phyloP scores from a whole-genome alignment of 23 tunicate species.

The Styela clava region DNA sequence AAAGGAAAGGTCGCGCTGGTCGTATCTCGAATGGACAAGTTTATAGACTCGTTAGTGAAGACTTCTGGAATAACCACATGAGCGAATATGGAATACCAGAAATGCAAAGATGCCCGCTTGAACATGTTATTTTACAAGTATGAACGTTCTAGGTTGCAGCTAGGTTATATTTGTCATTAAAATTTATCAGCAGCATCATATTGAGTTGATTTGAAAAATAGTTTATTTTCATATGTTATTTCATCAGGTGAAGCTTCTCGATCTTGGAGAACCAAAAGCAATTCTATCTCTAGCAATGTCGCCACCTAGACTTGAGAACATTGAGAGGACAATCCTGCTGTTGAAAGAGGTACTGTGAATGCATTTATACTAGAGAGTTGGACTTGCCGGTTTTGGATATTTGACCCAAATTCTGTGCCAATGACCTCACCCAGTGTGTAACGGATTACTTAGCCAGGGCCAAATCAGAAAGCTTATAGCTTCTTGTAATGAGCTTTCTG shows the following conservation, averaged over 20 bases:
- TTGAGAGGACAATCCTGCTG: conserved; percentile 71
- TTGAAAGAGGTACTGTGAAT: conserved; percentile 59
- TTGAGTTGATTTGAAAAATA: not conserved
- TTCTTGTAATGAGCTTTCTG: too few species aligned
- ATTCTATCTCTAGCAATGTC: conserved; percentile 71
- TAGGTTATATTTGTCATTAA: not conserved
- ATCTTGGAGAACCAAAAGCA: conserved; percentile 73
- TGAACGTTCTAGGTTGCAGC: not conserved
- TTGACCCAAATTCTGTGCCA: not conserved
- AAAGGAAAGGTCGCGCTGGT: conserved; percentile 89
- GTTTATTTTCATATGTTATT: not conserved
- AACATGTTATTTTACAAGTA: conserved; percentile 56
- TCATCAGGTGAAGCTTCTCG: conserved; percentile 56
- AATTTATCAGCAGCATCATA: not conserved
- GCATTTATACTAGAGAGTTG: not conserved
- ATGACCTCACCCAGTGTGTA: too few species aligned
- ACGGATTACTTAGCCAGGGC: too few species aligned
- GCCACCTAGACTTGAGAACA: conserved; percentile 75
- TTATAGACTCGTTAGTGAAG: conserved; percentile 46
- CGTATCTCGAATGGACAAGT: conserved; percentile 70
- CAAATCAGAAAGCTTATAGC: too few species aligned
- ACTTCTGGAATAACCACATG: conserved; percentile 50
- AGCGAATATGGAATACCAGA: conserved; percentile 57
- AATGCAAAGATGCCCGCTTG: conserved; percentile 76
- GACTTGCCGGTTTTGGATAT: not conserved